Evolutionary conservation across 1,140 invertebrate species (phyloP), one percentile per base, ranked within the genome.

Genomic region (Aphelenchoides besseyi): DNA sequence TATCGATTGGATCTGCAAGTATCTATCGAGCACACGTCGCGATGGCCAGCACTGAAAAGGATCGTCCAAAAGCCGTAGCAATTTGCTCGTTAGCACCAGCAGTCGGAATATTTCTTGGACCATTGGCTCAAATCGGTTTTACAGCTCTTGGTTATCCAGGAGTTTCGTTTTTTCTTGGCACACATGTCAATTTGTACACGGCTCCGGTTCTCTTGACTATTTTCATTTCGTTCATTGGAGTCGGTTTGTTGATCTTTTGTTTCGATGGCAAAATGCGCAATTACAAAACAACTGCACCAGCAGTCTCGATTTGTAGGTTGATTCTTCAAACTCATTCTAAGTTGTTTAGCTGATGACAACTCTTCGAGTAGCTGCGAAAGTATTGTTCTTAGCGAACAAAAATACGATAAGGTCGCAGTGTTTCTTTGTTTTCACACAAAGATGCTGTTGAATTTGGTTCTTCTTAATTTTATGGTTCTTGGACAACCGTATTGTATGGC

Each of bases 401-500:
- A 66, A 68, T 71, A 48, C 41, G 78, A 79, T 69, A 64, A 48
- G 64, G 30, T 75, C 28, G 76, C 78, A 37, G 72, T 82, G 8
- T 28, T 67, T 32, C 26, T 82, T 72, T 80, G 23, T 37, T 80
- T 28, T 41, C 77, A 29, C 73, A 66, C 2, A 35, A 71, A 62
- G n/a, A 64, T 35, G 75, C 69, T 30, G 52, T 68, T 35, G 59
- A 68, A 53, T n/a, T 82, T 33, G 12, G 59, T 30, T 29, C 33
- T 79, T 32, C 41, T 79, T 9, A 79, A 74, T 57, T 68, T 79
- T 36, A 75, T 74, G n/a, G 76, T 72, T 61, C 57, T 81, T n/a
- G 76, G 78, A 37, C 54, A 73, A 28, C 77, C 77, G 0, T 79
- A 79, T 66, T 53, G 53, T n/a, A 80, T 81, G 75, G 77, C 70